Percentiles rank a stretch among this genome's conserved stretches.
phyloP scores from a whole-genome alignment of 2,797 vertebrate genomes.

The Spatula clypeata region DNA sequence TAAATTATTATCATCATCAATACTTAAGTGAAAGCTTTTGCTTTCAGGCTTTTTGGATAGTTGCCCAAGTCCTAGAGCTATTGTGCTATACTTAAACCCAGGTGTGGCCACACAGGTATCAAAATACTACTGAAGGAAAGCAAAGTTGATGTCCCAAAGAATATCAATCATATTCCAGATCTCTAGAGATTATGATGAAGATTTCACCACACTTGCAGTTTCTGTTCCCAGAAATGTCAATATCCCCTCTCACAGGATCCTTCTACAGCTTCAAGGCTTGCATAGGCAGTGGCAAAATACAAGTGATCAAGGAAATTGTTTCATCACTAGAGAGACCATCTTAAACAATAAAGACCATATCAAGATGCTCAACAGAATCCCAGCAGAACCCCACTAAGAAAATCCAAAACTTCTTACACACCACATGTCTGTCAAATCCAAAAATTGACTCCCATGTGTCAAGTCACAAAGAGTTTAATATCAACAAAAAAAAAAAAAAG shows the following conservation, averaged over 20 bases:
- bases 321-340: background rate
- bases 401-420: background rate
- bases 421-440: background rate
- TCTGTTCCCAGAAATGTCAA: background rate
- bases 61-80: background rate
- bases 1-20: background rate
- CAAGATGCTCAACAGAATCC: background rate
- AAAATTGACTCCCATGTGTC: constrained; percentile 55
- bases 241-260: background rate
- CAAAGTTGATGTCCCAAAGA: background rate
- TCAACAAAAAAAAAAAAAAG: constrained; percentile 47
- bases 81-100: background rate
- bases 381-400: background rate
- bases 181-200: background rate
- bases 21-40: background rate
- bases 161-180: background rate
- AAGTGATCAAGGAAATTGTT: background rate
- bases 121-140: background rate
- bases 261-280: background rate
- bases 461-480: constrained; percentile 76
- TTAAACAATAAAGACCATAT: background rate
- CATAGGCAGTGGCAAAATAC: background rate
- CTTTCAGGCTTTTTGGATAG: constrained; percentile 3
- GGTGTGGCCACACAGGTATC: background rate
- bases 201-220: background rate